Base-by-base conservation (phyloP, 2,888 invertebrate genomes). In the Prosopocoilus inquinatus region DNA sequence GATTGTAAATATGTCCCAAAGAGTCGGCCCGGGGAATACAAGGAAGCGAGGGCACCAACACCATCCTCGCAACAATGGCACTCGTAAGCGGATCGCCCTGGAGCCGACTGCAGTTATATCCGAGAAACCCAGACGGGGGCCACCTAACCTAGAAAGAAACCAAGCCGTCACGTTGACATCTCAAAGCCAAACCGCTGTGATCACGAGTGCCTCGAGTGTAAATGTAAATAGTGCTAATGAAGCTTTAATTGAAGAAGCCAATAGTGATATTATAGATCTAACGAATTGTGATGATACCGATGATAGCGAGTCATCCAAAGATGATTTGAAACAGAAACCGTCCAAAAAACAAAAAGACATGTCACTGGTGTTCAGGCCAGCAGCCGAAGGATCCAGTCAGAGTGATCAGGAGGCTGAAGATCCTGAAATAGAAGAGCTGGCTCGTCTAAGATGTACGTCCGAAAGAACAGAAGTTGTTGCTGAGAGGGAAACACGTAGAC, bases 391-490 rank as follows among this genome's bases (percentile, higher is more conserved):
- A 15, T 78, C 77, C 50, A 78, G 78, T 64, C 73, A 74, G 34
- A 81, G 81, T 61, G 81, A 82, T 62, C 73, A 79, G 49, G 81
- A 80, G 66, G 87, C 87, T 72, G 87, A 89, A 66, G 91, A 91
- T 73, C 87, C 86, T 38, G 91, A 91, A 75, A 82, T 87, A 9
- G 89, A 86, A 55, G 92, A 93, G 75, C 83, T 94, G 67, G 87
- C 94, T 9, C 87, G 89, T 73, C 81, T 95, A 59, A 82, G 95
- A 65, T 96, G 95, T 78, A 87, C 93, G 39, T 94, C 93, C 76
- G 92, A 91, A 77, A 84, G 93, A 61, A 89, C 94, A 2, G 95
- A 96, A 78, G 88, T 93, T 53, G 83, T 94, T 60, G 91, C 93
- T 32, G 94, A 90, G 72, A 83, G 92, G 60, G 93, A 93, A 73